A percentile compares a stretch with the other conserved stretches of the same genome.
Evolutionary conservation across 1,140 invertebrate species (phyloP).

Genomic region (Andrena cerasifolii): DNA sequence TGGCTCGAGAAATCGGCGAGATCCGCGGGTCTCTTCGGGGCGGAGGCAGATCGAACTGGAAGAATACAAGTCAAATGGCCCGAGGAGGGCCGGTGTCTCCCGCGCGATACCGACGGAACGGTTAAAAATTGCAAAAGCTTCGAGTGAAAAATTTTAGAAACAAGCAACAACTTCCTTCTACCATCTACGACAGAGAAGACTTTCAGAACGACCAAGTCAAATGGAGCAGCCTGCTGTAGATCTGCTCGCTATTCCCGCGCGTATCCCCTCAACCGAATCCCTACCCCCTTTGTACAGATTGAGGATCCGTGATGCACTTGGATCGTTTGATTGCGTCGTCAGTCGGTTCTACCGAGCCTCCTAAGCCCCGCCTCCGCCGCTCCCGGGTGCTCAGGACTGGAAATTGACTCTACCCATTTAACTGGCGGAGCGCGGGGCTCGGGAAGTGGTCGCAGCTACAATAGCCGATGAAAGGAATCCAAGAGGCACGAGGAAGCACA

Average conservation of each 20-base stretch:
- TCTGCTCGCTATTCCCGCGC: not conserved
- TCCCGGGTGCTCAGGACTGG: not conserved
- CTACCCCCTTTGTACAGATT: slow-evolving; percentile 7
- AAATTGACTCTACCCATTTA: not conserved
- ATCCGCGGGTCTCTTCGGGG: no score
- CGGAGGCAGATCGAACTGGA: no score
- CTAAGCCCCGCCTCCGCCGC: not conserved
- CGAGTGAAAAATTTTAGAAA: no score
- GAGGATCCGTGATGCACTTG: slow-evolving; percentile 13
- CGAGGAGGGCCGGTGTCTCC: no score
- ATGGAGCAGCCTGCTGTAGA: slow-evolving; percentile 1
- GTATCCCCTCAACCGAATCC: not conserved
- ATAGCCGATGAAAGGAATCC: not conserved
- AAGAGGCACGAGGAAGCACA: slow-evolving; percentile 2
- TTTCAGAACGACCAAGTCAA: not conserved
- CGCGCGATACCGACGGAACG: no score
- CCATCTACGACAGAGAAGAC: not conserved
- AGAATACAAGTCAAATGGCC: no score
- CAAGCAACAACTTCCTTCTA: not conserved
- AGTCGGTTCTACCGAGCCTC: not conserved
- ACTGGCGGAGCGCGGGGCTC: not conserved
- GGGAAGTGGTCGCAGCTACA: not conserved
- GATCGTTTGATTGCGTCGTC: slow-evolving; percentile 32
- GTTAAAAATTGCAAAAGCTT: no score
- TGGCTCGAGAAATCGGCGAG: no score